A percentile compares a stretch with the other conserved stretches of the same genome.
Conservation (phyloP, 2,888 invertebrate genomes). For the Stenichneumon culpator region DNA sequence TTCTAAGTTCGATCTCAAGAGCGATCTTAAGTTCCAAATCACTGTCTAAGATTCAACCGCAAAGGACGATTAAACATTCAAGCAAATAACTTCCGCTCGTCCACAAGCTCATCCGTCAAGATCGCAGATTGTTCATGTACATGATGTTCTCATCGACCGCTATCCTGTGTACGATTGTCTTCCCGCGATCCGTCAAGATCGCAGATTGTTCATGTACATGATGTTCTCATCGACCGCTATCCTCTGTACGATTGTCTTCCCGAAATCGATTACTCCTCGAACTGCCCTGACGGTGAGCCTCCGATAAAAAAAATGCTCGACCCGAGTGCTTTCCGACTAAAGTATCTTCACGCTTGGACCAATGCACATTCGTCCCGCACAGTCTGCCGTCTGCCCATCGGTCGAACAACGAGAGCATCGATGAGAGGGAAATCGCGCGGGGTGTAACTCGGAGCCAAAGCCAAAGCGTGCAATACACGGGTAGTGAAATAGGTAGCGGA, state of each 20-base stretch:
- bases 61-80: no score
- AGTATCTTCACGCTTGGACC: constrained; percentile 1
- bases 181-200: no score
- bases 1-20: no score
- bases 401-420: constrained; percentile 39
- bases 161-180: neutral
- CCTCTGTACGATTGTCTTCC: neutral
- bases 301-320: neutral
- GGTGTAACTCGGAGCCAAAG: constrained; percentile 40
- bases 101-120: no score
- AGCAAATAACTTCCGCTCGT: no score
- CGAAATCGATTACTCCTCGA: neutral
- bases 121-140: no score
- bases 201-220: no score
- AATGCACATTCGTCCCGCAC: constrained; percentile 5
- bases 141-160: no score
- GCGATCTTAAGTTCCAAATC: no score
- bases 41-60: no score
- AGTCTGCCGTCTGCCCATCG: constrained; percentile 20
- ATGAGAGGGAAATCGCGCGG: constrained; percentile 26
- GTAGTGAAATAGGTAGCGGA: constrained; percentile 39
- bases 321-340: neutral
- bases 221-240: no score
- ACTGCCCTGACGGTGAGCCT: neutral
- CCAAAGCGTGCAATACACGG: constrained; percentile 41